Base-by-base conservation (phyloP, 64 coral and sea anemone species). In the Trachythela sp. region DNA sequence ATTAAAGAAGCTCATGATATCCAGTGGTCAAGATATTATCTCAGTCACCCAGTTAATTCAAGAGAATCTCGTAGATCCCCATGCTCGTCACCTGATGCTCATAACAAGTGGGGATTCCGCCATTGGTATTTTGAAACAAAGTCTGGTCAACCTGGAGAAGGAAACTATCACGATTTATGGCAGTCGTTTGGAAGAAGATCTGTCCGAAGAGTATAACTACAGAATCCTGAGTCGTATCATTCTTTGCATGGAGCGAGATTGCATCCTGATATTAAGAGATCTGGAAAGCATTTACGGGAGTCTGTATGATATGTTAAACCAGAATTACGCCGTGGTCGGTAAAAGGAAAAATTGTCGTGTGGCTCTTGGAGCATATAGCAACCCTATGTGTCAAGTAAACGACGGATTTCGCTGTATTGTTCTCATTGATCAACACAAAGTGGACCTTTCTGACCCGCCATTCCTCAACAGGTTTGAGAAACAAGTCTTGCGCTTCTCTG, bases 401-500 rank as follows among this genome's bases (percentile, higher is more conserved):
- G 92, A 97, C 22, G 95, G 92, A 0, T 97, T 97, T 90, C 91
- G 95, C 1, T 97, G 95, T 85, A 92, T 97, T 87, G 95, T 97
- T 45, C 88, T 97, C 14, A 91, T 97, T 38, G 95, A 97, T 36
- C 70, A 97, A 87, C 41, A 80, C 84, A 92, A 94, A 90, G 91
- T 97, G 6, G 91, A 97, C 17, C 90, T 88, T 85, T 87, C 95
- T 13, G 95, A 97, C 70, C 95, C 95, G 24, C 95, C 95, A 87
- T 97, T 97, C 70, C 92, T 97, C 13, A 97, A 97, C 89, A 90
- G 95, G 45, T 97, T 97, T 70, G 95, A 97, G 85, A 97, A 97
- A 54, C 95, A 97, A 31, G 33, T 97, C 54, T 86, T 97, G 0
- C 90, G 95, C 20, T 97, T 94, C 84, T 94, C 95, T 52, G 95